These are phyloP conservation scores for Solenodon paradoxus DNA, from an alignment of 2,113 vertebrate species.

Conservation along the genomic window DNA sequence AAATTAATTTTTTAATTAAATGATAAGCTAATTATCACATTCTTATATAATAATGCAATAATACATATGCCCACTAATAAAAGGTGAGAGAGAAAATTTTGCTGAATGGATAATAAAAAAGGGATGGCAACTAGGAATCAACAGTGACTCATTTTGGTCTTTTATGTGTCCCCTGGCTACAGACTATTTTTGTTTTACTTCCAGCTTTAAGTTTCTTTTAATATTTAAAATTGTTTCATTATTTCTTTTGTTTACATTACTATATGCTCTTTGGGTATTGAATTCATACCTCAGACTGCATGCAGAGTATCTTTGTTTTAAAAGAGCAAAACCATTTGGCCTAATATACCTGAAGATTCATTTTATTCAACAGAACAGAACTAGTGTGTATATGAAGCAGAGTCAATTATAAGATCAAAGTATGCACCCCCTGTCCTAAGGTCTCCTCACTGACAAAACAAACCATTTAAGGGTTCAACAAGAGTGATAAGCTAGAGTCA, in stretches of 20 bases:
- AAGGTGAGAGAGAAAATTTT: background rate
- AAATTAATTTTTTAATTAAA: background rate
- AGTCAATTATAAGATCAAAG: background rate
- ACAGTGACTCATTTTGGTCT: background rate
- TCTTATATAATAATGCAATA: background rate
- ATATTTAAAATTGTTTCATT: too few species aligned
- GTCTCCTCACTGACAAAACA: background rate
- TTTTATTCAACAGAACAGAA: background rate
- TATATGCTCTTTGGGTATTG: too few species aligned
- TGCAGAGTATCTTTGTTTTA: background rate
- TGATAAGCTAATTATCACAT: background rate
- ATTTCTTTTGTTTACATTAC: too few species aligned
- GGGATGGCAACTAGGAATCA: background rate
- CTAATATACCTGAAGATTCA: background rate
- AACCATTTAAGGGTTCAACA: background rate
- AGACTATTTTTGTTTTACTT: background rate
- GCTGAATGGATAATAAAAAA: background rate
- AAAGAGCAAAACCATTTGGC: background rate
- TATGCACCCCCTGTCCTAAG: too few species aligned
- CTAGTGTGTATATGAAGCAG: background rate
- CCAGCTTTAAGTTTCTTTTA: too few species aligned
- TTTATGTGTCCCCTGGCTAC: background rate
- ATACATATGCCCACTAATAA: background rate
- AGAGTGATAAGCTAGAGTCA: background rate
- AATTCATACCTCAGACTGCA: too few species aligned